Conservation (phyloP, 2,797 vertebrate species). For the Syncerus caffer region DNA sequence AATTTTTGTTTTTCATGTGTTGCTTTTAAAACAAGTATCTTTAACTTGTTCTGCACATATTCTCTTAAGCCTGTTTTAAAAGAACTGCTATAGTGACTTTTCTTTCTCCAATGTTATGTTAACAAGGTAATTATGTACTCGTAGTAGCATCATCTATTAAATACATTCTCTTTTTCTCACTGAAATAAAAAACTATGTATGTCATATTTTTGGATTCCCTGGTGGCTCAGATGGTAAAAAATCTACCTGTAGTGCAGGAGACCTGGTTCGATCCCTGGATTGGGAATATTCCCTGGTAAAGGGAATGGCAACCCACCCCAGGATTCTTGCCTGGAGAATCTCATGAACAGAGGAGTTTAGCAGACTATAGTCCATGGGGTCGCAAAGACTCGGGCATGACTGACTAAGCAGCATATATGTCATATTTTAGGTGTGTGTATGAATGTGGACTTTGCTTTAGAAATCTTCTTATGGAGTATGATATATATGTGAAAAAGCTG, state of each 20-base stretch:
- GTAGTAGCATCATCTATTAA: neutral
- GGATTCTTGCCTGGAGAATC: neutral
- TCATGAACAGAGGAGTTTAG: too few relatives aligned
- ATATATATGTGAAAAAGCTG: too few relatives aligned
- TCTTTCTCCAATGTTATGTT: neutral
- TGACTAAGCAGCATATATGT: too few relatives aligned
- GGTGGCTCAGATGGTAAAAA: neutral
- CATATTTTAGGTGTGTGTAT: too few relatives aligned
- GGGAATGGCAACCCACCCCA: neutral
- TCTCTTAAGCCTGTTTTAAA: neutral
- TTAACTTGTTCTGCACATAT: neutral
- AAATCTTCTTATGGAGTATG: too few relatives aligned
- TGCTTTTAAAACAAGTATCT: neutral
- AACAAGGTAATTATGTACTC: neutral
- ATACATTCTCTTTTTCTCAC: neutral
- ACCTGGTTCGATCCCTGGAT: neutral
- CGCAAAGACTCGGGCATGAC: too few relatives aligned
- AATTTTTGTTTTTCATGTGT: neutral
- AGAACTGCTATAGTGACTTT: neutral
- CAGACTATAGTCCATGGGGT: too few relatives aligned
- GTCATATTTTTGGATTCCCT: neutral
- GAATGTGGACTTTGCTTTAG: too few relatives aligned
- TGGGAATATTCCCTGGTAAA: neutral
- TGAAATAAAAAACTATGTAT: neutral
- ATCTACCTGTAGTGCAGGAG: neutral